These are phyloP conservation scores for Drosophila ezoana DNA, from an alignment of 2,888 invertebrate genomes.

Conservation along the genomic window DNA sequence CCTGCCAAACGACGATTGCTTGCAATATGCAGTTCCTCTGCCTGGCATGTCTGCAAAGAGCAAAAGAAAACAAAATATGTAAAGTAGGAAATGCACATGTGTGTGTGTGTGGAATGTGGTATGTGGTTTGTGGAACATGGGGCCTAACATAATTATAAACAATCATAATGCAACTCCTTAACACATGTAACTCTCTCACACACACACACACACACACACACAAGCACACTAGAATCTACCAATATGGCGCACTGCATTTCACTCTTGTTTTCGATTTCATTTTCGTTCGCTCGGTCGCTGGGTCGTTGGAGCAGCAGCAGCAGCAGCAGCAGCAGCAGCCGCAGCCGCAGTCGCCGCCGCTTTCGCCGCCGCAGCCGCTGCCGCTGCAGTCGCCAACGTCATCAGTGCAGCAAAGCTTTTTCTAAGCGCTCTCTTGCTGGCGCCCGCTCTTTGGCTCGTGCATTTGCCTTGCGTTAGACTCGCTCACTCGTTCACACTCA, in stretches of 20 bases:
- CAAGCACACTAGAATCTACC: conserved; percentile 48
- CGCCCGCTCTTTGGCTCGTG: conserved; percentile 8
- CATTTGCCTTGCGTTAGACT: too few relatives aligned
- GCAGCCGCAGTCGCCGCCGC: conserved; percentile 28
- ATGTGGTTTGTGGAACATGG: conserved; percentile 12
- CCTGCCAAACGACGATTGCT: conserved; percentile 67
- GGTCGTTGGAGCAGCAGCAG: conserved; percentile 58
- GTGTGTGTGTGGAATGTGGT: not conserved
- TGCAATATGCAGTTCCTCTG: conserved; percentile 59
- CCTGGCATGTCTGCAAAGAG: conserved; percentile 69
- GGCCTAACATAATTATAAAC: conserved; percentile 20
- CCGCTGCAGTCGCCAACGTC: conserved; percentile 42
- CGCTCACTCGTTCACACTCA: conserved; percentile 17
- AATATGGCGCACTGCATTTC: conserved; percentile 63
- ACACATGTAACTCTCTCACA: not conserved
- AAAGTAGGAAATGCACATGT: conserved; percentile 7
- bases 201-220: conserved; percentile 1
- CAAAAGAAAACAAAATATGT: conserved; percentile 6
- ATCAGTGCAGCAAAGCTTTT: conserved; percentile 46
- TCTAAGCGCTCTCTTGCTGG: conserved; percentile 51
- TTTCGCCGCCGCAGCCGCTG: conserved; percentile 12
- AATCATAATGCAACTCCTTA: conserved; percentile 29
- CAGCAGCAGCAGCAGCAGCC: conserved; percentile 12
- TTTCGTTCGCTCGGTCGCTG: conserved; percentile 66
- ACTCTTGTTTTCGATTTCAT: conserved; percentile 76